Conservation (phyloP, 2,113 vertebrate species). For the Serinus canaria region DNA sequence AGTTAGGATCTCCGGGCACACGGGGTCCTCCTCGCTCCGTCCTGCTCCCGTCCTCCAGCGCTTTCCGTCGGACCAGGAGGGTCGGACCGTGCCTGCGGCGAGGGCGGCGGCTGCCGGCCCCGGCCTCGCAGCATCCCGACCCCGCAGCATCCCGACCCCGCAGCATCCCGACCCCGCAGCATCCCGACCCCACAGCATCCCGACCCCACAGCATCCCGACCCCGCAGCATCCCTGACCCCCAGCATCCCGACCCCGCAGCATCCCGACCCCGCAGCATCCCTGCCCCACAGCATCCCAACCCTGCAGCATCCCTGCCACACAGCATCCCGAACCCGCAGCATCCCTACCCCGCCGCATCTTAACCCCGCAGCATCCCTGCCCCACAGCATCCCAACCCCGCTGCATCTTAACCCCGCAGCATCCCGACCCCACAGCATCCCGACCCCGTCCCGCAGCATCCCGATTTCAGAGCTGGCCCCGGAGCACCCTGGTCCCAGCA, state of each 20-base stretch:
- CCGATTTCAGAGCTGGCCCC: too few relatives aligned
- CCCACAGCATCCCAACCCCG: fast-evolving
- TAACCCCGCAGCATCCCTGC: fast-evolving
- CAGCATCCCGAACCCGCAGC: fast-evolving
- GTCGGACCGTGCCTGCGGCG: background rate
- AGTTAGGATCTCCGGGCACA: slow-evolving; percentile 17
- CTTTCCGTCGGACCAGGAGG: background rate
- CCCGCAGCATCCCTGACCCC: background rate
- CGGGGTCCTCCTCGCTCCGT: slow-evolving; percentile 46
- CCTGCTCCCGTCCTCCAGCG: background rate
- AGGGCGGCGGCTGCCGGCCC: background rate
- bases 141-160: fast-evolving
- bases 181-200: background rate
- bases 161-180: background rate
- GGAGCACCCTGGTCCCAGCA: background rate
- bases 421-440: background rate
- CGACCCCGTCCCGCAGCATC: fast-evolving
- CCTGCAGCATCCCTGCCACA: fast-evolving
- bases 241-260: fast-evolving
- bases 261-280: fast-evolving
- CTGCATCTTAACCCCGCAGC: fast-evolving
- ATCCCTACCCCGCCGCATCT: too few relatives aligned
- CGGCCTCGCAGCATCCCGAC: background rate
- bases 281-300: fast-evolving
- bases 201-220: fast-evolving